Percentiles rank a stretch among this genome's conserved stretches.
These are phyloP conservation scores for Myotis myotis DNA, from an alignment of 2,797 vertebrate species.

Conservation along the genomic window DNA sequence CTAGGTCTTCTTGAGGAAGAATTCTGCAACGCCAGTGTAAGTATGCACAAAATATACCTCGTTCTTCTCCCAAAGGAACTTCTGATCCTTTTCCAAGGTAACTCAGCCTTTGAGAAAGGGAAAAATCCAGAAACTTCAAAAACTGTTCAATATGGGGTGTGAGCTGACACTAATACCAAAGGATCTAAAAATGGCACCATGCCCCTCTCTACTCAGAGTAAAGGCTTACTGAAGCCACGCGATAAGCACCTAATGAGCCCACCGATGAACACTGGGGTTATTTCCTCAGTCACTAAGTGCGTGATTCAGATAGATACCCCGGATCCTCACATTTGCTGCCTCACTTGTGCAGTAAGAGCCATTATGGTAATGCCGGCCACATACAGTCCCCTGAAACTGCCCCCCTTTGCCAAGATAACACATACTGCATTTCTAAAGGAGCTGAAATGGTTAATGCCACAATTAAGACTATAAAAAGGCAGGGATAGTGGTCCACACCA, in stretches of 20 bases:
- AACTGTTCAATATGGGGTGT: conserved; percentile 16
- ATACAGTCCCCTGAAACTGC: not conserved
- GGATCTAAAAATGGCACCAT: not conserved
- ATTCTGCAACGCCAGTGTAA: not conserved
- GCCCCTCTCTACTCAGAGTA: not conserved
- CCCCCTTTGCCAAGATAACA: not conserved
- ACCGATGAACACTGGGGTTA: not conserved
- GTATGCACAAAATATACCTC: not conserved
- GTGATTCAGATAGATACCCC: not conserved
- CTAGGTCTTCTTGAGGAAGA: not conserved
- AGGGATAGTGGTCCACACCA: not conserved
- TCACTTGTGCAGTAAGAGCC: not conserved
- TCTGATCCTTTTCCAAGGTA: not conserved
- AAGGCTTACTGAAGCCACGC: not conserved
- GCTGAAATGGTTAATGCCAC: not conserved
- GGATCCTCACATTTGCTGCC: not conserved
- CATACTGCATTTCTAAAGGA: not conserved
- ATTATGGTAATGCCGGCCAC: not conserved
- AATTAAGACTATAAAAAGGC: not conserved
- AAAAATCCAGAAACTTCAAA: not conserved
- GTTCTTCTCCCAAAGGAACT: not conserved
- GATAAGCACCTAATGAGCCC: not conserved
- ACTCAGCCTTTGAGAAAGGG: not conserved
- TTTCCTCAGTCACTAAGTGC: not conserved
- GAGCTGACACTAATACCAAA: not conserved